phyloP scores from a whole-genome alignment of 2,888 invertebrate species.

The Hirtodrosophila trivittata region DNA sequence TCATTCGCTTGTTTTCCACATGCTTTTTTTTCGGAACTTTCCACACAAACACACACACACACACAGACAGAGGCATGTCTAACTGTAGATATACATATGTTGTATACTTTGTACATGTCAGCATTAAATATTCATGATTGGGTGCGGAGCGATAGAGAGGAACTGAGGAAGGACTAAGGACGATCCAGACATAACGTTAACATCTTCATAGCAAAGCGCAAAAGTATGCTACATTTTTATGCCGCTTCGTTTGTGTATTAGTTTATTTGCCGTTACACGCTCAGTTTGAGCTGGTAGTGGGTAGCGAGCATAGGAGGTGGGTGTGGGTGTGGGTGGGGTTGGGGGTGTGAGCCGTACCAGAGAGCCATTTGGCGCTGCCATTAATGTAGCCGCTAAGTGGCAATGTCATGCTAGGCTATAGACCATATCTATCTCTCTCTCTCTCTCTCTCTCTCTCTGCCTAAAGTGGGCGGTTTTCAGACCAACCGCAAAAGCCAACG shows the following conservation, averaged over 20 bases:
- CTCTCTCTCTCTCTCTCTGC: constrained; percentile 7
- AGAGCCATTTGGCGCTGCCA: constrained; percentile 72
- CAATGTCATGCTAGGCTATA: constrained; percentile 70
- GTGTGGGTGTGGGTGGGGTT: not conserved
- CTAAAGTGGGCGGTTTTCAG: constrained; percentile 3
- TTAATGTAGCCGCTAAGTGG: constrained; percentile 79
- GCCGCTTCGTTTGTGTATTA: constrained; percentile 62
- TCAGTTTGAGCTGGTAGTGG: constrained; percentile 51
- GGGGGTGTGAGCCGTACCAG: constrained; percentile 8
- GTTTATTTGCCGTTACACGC: constrained; percentile 77
- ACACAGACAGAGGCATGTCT: constrained; percentile 24
- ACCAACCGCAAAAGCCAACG: constrained; percentile 54
- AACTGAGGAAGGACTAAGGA: not conserved
- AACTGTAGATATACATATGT: constrained; percentile 41
- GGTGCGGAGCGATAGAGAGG: not conserved
- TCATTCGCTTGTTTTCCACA: constrained; percentile 56
- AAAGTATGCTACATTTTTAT: constrained; percentile 65
- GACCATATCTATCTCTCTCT: constrained; percentile 7
- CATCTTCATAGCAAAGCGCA: constrained; percentile 66
- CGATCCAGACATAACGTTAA: constrained; percentile 41
- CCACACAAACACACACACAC: constrained; percentile 26
- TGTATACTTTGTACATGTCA: constrained; percentile 76
- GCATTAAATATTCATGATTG: constrained; percentile 75
- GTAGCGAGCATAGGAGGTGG: not conserved
- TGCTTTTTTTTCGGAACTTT: constrained; percentile 56